Evolutionary conservation across 2,797 vertebrate species (phyloP).

Genomic region (Cuculus canorus): DNA sequence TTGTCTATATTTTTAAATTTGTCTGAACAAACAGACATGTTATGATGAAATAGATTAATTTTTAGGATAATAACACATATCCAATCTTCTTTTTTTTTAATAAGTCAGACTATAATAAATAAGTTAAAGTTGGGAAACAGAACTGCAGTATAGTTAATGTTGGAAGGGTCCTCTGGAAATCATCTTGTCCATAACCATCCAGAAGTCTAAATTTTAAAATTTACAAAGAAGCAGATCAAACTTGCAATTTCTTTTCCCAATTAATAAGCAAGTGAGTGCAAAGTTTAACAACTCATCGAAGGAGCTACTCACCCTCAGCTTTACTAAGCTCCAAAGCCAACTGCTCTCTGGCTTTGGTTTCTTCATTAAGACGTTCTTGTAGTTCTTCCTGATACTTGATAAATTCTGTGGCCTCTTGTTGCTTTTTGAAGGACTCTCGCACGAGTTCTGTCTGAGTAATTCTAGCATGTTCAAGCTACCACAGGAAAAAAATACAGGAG

Average conservation of each 20-base stretch:
- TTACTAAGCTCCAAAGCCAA: conserved; percentile 92
- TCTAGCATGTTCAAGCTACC: conserved; percentile 93
- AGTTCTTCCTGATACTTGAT: conserved; percentile 91
- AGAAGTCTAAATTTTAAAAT: neutral
- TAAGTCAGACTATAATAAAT: neutral
- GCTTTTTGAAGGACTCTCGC: conserved; percentile 91
- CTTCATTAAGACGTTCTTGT: conserved; percentile 88
- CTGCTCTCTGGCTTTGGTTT: conserved; percentile 87
- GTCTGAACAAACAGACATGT: neutral
- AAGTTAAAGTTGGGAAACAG: neutral
- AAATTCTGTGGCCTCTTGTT: conserved; percentile 87
- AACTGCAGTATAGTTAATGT: neutral
- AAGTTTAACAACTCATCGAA: neutral
- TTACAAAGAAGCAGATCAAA: neutral
- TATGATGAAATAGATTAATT: neutral
- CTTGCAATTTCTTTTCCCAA: neutral
- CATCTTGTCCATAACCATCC: neutral
- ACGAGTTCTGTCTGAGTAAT: conserved; percentile 93
- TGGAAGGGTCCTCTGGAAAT: neutral
- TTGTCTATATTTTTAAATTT: neutral
- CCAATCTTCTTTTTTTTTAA: neutral
- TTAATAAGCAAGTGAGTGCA: neutral
- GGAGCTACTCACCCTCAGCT: conserved; percentile 86
- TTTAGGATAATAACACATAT: neutral
- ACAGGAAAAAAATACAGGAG: neutral